Evolutionary conservation across 1,140 invertebrate species (phyloP).

Genomic region (Diorhabda sublineata): DNA sequence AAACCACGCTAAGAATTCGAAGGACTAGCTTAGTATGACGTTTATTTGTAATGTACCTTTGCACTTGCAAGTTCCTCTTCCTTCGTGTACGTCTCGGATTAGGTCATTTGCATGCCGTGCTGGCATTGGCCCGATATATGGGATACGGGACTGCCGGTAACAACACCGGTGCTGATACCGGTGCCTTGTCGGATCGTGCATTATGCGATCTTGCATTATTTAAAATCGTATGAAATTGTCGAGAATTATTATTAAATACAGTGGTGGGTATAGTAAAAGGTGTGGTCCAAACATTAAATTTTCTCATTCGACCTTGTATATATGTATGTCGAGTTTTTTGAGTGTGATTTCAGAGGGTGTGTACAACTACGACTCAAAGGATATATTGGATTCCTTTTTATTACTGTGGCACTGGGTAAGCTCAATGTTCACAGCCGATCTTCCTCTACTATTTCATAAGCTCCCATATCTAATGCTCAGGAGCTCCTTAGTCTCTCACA

Average conservation of each 20-base stretch:
- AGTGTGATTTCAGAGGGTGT: too few species aligned
- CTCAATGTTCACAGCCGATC: too few species aligned
- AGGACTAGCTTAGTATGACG: not conserved
- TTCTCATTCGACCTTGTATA: too few species aligned
- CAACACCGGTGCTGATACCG: not conserved
- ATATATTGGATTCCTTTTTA: too few species aligned
- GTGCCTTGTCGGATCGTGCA: not conserved
- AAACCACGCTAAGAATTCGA: not conserved
- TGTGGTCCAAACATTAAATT: too few species aligned
- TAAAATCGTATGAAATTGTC: not conserved
- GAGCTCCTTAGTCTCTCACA: too few species aligned
- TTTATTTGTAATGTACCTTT: not conserved
- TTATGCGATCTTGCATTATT: slow-evolving; percentile 1
- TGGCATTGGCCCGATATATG: not conserved
- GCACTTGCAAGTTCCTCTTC: not conserved
- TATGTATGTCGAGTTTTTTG: too few species aligned
- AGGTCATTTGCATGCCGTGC: slow-evolving; percentile 1
- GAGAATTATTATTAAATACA: not conserved
- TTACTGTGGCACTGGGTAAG: too few species aligned
- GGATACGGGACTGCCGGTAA: not conserved
- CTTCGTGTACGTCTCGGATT: not conserved
- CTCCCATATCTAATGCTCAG: too few species aligned
- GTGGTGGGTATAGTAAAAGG: too few species aligned
- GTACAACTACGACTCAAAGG: too few species aligned
- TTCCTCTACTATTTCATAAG: too few species aligned